Conservation (phyloP, 2,113 vertebrate species). For the Pseudorasbora parva region DNA sequence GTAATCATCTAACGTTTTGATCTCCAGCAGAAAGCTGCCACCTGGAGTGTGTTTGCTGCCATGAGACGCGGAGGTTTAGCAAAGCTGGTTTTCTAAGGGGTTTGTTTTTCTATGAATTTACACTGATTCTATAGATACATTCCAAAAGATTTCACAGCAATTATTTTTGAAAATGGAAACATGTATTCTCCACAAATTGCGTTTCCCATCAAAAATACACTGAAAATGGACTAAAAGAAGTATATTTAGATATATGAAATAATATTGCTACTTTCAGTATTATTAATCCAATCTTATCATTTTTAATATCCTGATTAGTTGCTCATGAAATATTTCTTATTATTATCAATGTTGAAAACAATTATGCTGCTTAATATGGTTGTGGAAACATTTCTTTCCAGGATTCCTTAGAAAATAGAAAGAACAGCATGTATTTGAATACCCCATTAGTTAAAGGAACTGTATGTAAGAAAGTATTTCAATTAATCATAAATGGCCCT, state of each 20-base stretch:
- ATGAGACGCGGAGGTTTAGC: neutral
- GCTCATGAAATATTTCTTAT: neutral
- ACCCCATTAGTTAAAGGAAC: too few relatives aligned
- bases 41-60: constrained; percentile 1
- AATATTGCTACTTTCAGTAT: neutral
- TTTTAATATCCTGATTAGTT: neutral
- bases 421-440: too few relatives aligned
- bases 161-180: neutral
- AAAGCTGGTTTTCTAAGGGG: neutral
- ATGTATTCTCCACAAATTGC: neutral
- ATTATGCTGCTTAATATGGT: too few relatives aligned
- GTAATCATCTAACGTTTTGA: constrained; percentile 17
- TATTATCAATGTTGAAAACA: too few relatives aligned
- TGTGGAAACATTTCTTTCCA: too few relatives aligned
- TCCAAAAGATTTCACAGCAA: neutral
- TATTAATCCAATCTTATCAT: neutral
- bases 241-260: too few relatives aligned
- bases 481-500: too few relatives aligned
- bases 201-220: neutral
- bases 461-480: too few relatives aligned
- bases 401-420: too few relatives aligned
- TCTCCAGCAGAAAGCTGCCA: neutral
- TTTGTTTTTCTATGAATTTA: neutral
- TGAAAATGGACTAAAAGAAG: neutral
- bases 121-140: neutral